phyloP scores from a whole-genome alignment of 2,113 vertebrate genomes.

The Falcunculus frontatus region DNA sequence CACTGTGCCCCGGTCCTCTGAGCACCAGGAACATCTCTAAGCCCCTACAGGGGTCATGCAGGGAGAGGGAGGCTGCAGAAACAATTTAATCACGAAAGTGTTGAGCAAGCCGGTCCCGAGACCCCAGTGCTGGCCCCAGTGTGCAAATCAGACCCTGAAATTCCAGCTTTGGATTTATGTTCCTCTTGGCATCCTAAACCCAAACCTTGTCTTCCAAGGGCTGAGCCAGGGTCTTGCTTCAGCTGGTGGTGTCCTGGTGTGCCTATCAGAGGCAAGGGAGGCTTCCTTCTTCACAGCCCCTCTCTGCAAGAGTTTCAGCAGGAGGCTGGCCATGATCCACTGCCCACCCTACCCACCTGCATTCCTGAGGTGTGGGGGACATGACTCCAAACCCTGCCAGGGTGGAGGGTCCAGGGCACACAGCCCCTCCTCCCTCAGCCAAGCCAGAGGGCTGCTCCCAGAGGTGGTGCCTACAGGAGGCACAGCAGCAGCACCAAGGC shows the following conservation, averaged over 20 bases:
- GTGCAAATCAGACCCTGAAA: neutral
- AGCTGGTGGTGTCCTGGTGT: neutral
- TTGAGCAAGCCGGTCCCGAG: fast-evolving
- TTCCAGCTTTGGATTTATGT: neutral
- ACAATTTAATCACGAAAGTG: neutral
- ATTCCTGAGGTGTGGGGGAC: neutral
- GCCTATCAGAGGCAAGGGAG: neutral
- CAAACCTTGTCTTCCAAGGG: neutral
- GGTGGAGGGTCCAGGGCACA: neutral
- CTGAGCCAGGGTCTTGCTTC: neutral
- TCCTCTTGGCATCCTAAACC: neutral
- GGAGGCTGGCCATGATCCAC: neutral
- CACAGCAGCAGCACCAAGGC: neutral
- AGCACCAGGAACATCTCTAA: neutral
- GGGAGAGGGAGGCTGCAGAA: neutral
- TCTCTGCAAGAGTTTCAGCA: neutral
- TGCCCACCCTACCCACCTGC: neutral
- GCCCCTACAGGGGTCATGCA: fast-evolving
- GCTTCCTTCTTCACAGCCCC: neutral
- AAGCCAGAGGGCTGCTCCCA: neutral
- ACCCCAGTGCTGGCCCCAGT: fast-evolving
- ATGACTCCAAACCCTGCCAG: neutral
- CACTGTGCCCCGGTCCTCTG: neutral
- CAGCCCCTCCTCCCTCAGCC: neutral
- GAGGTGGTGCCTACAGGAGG: neutral